Base-by-base conservation (phyloP, 2,888 invertebrate species). In the Drosophila incognita region DNA sequence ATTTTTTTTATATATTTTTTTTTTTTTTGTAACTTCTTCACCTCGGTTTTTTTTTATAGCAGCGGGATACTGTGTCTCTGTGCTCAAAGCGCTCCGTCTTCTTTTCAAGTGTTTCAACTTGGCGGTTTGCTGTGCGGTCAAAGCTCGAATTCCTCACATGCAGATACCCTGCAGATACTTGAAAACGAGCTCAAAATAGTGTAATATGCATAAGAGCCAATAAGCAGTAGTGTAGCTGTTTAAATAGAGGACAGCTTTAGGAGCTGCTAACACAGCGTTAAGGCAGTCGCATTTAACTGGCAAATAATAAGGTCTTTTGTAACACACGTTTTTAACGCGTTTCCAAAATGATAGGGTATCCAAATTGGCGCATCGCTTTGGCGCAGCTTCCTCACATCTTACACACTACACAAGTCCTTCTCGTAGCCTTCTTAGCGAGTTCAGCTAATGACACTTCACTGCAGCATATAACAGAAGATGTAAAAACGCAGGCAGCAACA, bases 391-490 rank as follows among this genome's bases (percentile, higher is more conserved):
- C 36, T 52, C 38, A 29, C 10, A 52, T 54, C 15, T 10, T 10
- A 7, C 33, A 54, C 52, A 29, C 13, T 59, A 54, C 35, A 24
- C 58, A 53, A 66, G 57, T 56, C n/a, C 36, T 66, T 42, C 35
- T 21, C 42, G 46, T 46, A 51, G 35, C 46, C 56, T 62, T 58
- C 63, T 70, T 49, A 33, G 62, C 52, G 59, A 70, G 63, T 68
- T 68, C 67, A 79, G 79, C 80, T 78, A 78, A 78, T 79, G 79
- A 79, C 73, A 76, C 71, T 79, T 62, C 60, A 79, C 24, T 61
- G 57, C 70, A 61, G 52, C 75, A 66, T 36, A 38, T 59, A 72
- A 33, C 58, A 69, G 69, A 73, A 69, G 68, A 60, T 57, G 63
- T 79, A 58, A 79, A 75, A 75, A 65, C 76, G 53, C 62, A 66